These are phyloP conservation scores for Zosterops borbonicus DNA, from an alignment of 2,113 vertebrate species.

Conservation along the genomic window DNA sequence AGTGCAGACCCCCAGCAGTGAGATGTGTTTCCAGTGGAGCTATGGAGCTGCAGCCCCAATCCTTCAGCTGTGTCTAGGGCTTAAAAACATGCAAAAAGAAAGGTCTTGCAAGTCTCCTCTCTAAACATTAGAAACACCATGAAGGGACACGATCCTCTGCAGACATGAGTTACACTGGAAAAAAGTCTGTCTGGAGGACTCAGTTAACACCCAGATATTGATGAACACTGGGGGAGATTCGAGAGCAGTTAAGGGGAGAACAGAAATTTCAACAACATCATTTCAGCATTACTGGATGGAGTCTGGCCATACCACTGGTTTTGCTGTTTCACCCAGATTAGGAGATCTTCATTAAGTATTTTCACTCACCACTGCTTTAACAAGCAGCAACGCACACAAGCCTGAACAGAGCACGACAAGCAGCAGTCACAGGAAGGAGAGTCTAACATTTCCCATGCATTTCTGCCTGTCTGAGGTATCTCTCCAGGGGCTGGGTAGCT, in stretches of 20 bases:
- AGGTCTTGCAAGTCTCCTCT: background rate
- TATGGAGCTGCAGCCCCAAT: background rate
- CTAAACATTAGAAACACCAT: background rate
- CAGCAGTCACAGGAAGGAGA: background rate
- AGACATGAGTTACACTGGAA: background rate
- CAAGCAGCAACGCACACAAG: background rate
- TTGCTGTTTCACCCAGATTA: background rate
- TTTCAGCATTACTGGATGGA: background rate
- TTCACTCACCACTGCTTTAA: background rate
- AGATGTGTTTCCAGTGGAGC: background rate
- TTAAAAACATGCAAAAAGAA: background rate
- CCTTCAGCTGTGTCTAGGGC: background rate
- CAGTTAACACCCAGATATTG: background rate
- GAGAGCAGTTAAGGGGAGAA: background rate
- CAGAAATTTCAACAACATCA: background rate
- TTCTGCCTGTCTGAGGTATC: background rate
- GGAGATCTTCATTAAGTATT: background rate
- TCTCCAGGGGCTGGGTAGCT: background rate
- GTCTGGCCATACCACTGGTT: background rate
- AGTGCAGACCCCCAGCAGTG: background rate
- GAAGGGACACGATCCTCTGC: background rate
- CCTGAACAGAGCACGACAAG: background rate
- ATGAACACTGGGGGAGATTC: background rate
- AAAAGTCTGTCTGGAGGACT: background rate
- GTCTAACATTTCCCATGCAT: background rate